A percentile compares a stretch with the other conserved stretches of the same genome.
Conservation (phyloP, 2,888 invertebrate species). For the Drosophila nr. perissopoda region DNA sequence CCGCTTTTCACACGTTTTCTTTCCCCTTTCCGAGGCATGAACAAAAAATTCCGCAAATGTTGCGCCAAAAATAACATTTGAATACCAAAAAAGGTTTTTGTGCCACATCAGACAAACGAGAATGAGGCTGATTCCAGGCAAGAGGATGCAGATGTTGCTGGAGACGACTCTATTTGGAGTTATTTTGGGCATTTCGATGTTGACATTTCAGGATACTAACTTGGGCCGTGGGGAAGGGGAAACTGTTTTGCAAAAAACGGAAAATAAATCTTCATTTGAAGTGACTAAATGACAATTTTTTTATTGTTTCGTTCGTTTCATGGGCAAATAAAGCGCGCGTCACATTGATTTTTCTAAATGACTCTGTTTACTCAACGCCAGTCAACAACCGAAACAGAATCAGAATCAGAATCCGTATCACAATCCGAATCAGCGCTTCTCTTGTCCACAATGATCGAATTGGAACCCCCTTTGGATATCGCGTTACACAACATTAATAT, state of each 20-base stretch:
- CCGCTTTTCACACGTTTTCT: conserved; percentile 69
- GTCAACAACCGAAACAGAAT: conserved; percentile 36
- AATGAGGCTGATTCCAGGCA: conserved; percentile 19
- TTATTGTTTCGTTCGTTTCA: conserved; percentile 35
- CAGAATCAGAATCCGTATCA: neutral
- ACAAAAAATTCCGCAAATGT: conserved; percentile 63
- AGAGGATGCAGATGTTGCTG: conserved; percentile 30
- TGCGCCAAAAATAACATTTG: conserved; percentile 74
- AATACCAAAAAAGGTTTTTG: conserved; percentile 74
- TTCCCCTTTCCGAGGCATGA: conserved; percentile 11
- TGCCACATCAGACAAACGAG: conserved; percentile 56
- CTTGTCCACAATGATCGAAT: conserved; percentile 46
- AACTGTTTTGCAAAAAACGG: conserved; percentile 11
- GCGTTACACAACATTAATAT: conserved; percentile 77
- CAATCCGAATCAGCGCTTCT: conserved; percentile 23
- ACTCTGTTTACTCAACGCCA: conserved; percentile 47
- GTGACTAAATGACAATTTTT: conserved; percentile 65
- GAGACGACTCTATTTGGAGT: conserved; percentile 61
- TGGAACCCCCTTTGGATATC: conserved; percentile 49
- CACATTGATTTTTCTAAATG: conserved; percentile 67
- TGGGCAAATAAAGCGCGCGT: conserved; percentile 41
- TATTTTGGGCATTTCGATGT: conserved; percentile 46
- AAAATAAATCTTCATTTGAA: conserved; percentile 51
- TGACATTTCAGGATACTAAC: conserved; percentile 10
- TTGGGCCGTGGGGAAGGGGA: neutral